Evolutionary conservation across 2,797 vertebrate species (phyloP).

Genomic region (Macroramphosus scolopax): DNA sequence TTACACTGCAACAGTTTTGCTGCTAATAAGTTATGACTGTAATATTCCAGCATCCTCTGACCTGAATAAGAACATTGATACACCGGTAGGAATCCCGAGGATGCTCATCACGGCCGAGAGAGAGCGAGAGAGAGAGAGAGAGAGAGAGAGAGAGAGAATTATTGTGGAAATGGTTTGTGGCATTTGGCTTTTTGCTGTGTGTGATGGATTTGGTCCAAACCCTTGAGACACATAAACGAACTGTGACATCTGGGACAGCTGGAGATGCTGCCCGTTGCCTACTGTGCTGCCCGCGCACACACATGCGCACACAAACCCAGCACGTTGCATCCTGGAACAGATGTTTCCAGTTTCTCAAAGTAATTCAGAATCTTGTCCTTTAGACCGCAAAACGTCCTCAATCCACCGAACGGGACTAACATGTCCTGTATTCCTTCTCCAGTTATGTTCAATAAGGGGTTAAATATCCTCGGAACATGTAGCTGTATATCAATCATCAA

Average conservation of each 20-base stretch:
- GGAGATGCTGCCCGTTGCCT: slow-evolving; percentile 56
- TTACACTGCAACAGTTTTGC: slow-evolving; percentile 18
- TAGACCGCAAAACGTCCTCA: no score
- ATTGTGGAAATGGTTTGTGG: slow-evolving; percentile 59
- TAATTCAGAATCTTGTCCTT: no score
- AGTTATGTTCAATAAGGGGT: no score
- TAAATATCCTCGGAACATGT: no score
- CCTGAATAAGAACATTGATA: slow-evolving; percentile 63
- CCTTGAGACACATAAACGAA: slow-evolving; percentile 68
- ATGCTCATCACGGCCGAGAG: slow-evolving; percentile 15
- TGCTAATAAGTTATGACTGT: slow-evolving; percentile 45
- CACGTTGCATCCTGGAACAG: slow-evolving; percentile 11
- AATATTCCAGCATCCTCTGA: slow-evolving; percentile 58
- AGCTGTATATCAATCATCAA: no score
- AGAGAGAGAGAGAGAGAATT: slow-evolving; percentile 22
- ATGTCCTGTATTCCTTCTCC: no score
- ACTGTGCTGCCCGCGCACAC: slow-evolving; percentile 16
- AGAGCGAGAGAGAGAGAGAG: slow-evolving; percentile 22
- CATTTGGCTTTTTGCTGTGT: slow-evolving; percentile 65
- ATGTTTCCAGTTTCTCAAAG: slow-evolving; percentile 24
- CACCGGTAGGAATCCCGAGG: slow-evolving; percentile 42
- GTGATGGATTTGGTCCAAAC: slow-evolving; percentile 71
- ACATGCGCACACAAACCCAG: slow-evolving; percentile 6
- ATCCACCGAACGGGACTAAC: no score
- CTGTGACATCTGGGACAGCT: slow-evolving; percentile 73